Conservation (phyloP, 2,888 invertebrate genomes). For the Gandaritis pyraliata region DNA sequence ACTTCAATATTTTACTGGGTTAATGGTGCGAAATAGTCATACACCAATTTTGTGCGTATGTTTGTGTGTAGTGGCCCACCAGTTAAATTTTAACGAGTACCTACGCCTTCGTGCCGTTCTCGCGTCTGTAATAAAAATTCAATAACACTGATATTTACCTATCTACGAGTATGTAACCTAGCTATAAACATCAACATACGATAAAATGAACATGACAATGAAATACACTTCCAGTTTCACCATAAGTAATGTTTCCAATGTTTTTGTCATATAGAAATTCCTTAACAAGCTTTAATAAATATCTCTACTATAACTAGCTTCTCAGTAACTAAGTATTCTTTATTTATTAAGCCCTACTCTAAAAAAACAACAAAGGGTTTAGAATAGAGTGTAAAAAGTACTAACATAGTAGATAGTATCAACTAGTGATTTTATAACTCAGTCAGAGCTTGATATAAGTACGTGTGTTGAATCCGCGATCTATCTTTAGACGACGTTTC, state of each 20-base stretch:
- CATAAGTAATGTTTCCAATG: neutral
- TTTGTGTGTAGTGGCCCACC: constrained; percentile 48
- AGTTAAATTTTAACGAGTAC: constrained; percentile 63
- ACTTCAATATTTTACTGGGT: constrained; percentile 31
- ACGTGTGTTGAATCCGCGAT: constrained; percentile 50
- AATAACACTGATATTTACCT: constrained; percentile 37
- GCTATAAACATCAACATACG: constrained; percentile 24
- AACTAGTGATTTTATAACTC: constrained; percentile 46
- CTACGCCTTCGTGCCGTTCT: constrained; percentile 48
- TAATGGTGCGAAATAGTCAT: constrained; percentile 28
- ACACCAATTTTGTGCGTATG: constrained; percentile 39
- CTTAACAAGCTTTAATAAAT: no score
- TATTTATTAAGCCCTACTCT: no score
- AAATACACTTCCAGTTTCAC: constrained; percentile 18
- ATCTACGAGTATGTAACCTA: constrained; percentile 16
- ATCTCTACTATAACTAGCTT: no score
- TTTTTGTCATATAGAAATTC: neutral
- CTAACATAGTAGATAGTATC: constrained; percentile 24
- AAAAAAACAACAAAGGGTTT: neutral
- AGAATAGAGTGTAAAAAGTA: constrained; percentile 4
- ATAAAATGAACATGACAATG: constrained; percentile 47
- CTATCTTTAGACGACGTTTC: constrained; percentile 58
- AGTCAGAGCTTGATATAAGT: constrained; percentile 51
- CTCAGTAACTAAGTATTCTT: no score
- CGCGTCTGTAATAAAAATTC: constrained; percentile 57